Evolutionary conservation across 2,797 vertebrate species (phyloP).

Genomic region (Apogon hyalosoma): DNA sequence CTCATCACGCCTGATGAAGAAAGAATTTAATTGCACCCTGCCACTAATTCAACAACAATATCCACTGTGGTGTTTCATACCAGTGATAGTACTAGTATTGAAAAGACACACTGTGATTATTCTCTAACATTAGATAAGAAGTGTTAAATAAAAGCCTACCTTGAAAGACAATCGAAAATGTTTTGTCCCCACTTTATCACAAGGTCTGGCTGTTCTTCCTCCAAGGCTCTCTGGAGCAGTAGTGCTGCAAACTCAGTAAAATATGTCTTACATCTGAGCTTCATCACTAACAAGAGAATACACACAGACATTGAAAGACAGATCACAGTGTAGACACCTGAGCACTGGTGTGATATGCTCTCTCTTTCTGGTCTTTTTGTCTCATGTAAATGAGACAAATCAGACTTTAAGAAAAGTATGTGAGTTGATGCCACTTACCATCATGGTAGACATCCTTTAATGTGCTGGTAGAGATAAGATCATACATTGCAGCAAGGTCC

Average conservation of each 20-base stretch:
- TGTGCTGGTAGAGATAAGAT: conserved; percentile 82
- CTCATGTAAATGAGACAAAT: conserved; percentile 2
- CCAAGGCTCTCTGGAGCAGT: conserved; percentile 87
- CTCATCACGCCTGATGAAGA: conserved; percentile 61
- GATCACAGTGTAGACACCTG: no score
- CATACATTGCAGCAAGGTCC: conserved; percentile 81
- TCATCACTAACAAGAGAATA: conserved; percentile 85
- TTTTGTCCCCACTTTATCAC: conserved; percentile 83
- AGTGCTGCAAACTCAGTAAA: conserved; percentile 90
- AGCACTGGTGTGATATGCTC: no score
- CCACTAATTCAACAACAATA: neutral
- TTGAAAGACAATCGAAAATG: conserved; percentile 82
- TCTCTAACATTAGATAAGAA: conserved; percentile 7
- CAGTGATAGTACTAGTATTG: neutral
- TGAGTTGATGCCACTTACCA: conserved; percentile 70
- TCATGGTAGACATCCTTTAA: conserved; percentile 79
- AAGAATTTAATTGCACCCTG: conserved; percentile 24
- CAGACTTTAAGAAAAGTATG: neutral
- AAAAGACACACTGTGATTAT: neutral
- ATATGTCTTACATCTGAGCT: conserved; percentile 83
- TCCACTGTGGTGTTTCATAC: neutral
- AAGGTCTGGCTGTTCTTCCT: conserved; percentile 84
- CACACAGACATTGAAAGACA: conserved; percentile 31
- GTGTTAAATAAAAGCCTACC: conserved; percentile 72
- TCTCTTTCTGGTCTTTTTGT: no score